Conservation (phyloP, 2,113 vertebrate genomes). For the Phaetusa simplex region DNA sequence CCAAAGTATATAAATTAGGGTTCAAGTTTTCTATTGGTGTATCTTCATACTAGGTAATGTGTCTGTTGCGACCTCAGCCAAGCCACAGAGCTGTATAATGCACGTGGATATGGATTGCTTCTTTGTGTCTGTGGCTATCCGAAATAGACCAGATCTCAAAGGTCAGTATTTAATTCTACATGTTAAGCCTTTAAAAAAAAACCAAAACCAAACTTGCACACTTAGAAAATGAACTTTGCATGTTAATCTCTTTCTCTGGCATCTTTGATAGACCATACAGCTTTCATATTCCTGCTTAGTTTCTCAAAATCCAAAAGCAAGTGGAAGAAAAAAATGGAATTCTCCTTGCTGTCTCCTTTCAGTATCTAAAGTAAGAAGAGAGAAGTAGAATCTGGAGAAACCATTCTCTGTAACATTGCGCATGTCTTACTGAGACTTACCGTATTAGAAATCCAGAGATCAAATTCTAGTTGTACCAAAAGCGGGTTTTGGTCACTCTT, state of each 20-base stretch:
- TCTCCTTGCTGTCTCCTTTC: not conserved
- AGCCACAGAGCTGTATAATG: slow-evolving; percentile 88
- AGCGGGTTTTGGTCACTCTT: not conserved
- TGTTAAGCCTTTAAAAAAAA: not conserved
- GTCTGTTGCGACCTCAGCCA: slow-evolving; percentile 73
- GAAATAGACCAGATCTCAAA: slow-evolving; percentile 92
- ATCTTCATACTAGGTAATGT: slow-evolving; percentile 76
- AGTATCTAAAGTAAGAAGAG: not conserved
- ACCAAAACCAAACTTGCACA: not conserved
- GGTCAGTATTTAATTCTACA: slow-evolving; percentile 74
- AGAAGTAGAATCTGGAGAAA: not conserved
- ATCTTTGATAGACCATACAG: not conserved
- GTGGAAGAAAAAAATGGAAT: not conserved
- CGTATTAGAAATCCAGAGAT: not conserved
- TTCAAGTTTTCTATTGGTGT: slow-evolving; percentile 68
- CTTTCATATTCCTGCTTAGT: not conserved
- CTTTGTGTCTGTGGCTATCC: slow-evolving; percentile 96
- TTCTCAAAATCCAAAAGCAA: not conserved
- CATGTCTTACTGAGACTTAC: not conserved
- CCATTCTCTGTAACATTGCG: not conserved
- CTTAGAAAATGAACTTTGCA: not conserved
- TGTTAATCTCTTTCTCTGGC: not conserved
- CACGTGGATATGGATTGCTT: slow-evolving; percentile 99
- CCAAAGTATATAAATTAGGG: slow-evolving; percentile 25
- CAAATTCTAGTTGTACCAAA: not conserved